phyloP scores from a whole-genome alignment of 2,113 vertebrate species.

The Sturnus vulgaris region DNA sequence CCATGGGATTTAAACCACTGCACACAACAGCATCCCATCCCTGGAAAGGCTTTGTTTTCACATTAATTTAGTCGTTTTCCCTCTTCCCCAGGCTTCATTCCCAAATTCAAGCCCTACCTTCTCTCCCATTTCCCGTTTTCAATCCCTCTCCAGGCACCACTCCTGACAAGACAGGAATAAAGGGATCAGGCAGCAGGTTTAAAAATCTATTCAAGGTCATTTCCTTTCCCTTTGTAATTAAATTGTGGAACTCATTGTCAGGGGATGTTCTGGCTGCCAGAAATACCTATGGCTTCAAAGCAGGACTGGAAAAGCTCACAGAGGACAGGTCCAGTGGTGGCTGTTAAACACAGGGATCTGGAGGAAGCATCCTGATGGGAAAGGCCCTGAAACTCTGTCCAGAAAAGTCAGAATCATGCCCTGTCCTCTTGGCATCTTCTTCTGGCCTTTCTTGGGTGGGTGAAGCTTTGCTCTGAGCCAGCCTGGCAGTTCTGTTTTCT shows the following conservation, averaged over 20 bases:
- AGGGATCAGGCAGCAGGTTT: constrained; percentile 37
- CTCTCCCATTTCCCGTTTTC: not conserved
- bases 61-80: not conserved
- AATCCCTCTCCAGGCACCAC: constrained; percentile 5
- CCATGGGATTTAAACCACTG: not conserved
- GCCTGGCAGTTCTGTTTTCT: not conserved
- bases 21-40: not conserved
- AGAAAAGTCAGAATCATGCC: not conserved
- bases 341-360: not conserved
- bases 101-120: not conserved
- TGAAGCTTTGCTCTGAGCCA: not conserved
- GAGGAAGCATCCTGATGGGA: not conserved
- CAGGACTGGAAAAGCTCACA: not conserved
- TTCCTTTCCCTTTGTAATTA: constrained; percentile 36
- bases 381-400: not conserved
- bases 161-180: constrained; percentile 22
- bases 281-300: constrained; percentile 22
- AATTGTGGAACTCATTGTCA: constrained; percentile 23
- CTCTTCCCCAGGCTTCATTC: not conserved
- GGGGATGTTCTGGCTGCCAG: constrained; percentile 34
- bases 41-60: not conserved
- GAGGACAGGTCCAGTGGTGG: not conserved
- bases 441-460: not conserved
- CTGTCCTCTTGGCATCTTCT: not conserved
- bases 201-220: constrained; percentile 10